Evolutionary conservation across 1,140 invertebrate genomes (phyloP).

Genomic region (Nomia melanderi): DNA sequence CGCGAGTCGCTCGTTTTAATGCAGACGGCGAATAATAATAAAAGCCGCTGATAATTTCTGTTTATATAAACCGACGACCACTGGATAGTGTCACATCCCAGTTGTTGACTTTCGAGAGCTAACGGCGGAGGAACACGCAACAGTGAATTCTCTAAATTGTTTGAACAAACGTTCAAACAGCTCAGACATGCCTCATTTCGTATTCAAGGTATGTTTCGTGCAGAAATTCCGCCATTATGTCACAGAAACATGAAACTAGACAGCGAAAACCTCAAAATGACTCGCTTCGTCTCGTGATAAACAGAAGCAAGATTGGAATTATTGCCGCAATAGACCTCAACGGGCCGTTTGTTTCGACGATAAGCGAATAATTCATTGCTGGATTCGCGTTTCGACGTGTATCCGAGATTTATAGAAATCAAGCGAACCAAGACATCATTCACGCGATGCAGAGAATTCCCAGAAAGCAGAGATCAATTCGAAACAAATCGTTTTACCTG

Average conservation of each 20-base stretch:
- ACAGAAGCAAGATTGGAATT: neutral
- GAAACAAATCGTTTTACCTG: constrained; percentile 59
- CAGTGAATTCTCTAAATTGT: neutral
- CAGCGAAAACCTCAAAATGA: neutral
- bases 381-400: neutral
- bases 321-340: neutral
- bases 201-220: no score
- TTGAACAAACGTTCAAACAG: neutral
- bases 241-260: neutral
- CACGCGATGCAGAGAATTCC: neutral
- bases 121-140: neutral
- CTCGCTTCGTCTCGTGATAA: neutral
- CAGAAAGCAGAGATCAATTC: neutral
- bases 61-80: no score
- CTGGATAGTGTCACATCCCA: neutral
- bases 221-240: neutral
- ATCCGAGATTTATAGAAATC: neutral
- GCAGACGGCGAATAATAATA: no score
- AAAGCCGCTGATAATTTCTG: no score
- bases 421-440: neutral
- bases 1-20: no score
- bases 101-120: neutral
- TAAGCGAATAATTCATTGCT: no score
- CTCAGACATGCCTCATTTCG: no score
- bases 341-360: neutral